Conservation (phyloP, 2,888 invertebrate species). For the Eupsilia transversa region DNA sequence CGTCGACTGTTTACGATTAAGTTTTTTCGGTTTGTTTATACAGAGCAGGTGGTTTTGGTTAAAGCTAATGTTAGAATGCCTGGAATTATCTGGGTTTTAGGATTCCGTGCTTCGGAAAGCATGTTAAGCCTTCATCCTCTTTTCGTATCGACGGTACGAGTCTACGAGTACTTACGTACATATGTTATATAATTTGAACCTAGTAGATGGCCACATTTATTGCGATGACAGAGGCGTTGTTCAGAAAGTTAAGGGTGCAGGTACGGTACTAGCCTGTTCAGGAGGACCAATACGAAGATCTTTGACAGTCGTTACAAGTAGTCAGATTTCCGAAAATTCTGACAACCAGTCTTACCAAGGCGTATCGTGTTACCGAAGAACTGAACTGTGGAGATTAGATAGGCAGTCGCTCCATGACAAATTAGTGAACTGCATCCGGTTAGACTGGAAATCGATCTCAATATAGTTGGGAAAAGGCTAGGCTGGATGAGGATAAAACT, state of each 20-base stretch:
- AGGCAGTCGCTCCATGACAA: too few relatives aligned
- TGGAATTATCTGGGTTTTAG: constrained; percentile 50
- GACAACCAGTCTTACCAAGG: neutral
- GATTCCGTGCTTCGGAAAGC: constrained; percentile 27
- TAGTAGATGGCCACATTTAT: too few relatives aligned
- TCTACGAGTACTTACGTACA: too few relatives aligned
- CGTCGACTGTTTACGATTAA: constrained; percentile 87
- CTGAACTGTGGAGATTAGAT: too few relatives aligned
- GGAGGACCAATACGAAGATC: too few relatives aligned
- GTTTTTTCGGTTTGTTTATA: constrained; percentile 75
- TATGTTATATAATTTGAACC: too few relatives aligned
- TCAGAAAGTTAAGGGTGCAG: too few relatives aligned
- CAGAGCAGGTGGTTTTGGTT: constrained; percentile 65
- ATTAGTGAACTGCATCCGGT: neutral
- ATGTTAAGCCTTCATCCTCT: too few relatives aligned
- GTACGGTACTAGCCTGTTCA: too few relatives aligned
- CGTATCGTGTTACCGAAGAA: neutral
- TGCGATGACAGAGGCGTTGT: too few relatives aligned
- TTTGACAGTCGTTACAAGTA: too few relatives aligned
- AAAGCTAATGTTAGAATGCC: constrained; percentile 55
- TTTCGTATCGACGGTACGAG: too few relatives aligned
- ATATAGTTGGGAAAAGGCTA: neutral
- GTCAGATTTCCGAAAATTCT: neutral
- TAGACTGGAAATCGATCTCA: neutral
- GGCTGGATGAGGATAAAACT: neutral